phyloP scores from a whole-genome alignment of 2,113 vertebrate genomes.

The Motacilla alba region DNA sequence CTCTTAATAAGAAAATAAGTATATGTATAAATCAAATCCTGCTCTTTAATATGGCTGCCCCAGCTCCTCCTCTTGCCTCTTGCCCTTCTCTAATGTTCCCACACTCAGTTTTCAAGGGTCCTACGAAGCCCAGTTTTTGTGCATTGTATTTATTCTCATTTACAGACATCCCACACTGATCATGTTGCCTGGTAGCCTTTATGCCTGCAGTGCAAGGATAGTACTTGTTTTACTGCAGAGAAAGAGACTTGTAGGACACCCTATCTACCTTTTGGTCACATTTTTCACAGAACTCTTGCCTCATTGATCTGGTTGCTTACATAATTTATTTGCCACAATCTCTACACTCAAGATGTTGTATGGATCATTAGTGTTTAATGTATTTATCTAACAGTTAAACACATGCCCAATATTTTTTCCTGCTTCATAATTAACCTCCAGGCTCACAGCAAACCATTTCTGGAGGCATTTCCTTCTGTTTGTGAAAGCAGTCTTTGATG shows the following conservation, averaged over 20 bases:
- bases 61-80: neutral
- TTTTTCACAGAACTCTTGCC: neutral
- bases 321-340: neutral
- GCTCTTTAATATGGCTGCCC: neutral
- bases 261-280: neutral
- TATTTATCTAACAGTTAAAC: neutral
- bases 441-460: neutral
- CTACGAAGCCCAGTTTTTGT: neutral
- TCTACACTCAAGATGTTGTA: neutral
- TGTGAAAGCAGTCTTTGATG: neutral
- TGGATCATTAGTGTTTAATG: neutral
- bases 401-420: neutral
- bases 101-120: neutral
- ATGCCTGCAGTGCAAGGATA: neutral
- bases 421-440: neutral
- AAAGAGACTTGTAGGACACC: neutral
- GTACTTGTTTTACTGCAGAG: neutral
- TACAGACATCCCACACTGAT: neutral
- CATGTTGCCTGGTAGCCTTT: neutral
- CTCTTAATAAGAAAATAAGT: neutral
- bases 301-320: neutral
- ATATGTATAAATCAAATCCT: neutral
- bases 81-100: neutral
- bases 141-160: neutral
- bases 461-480: neutral